Evolutionary conservation across 2,113 vertebrate species (phyloP).

Genomic region (Chaenogobius annularis): DNA sequence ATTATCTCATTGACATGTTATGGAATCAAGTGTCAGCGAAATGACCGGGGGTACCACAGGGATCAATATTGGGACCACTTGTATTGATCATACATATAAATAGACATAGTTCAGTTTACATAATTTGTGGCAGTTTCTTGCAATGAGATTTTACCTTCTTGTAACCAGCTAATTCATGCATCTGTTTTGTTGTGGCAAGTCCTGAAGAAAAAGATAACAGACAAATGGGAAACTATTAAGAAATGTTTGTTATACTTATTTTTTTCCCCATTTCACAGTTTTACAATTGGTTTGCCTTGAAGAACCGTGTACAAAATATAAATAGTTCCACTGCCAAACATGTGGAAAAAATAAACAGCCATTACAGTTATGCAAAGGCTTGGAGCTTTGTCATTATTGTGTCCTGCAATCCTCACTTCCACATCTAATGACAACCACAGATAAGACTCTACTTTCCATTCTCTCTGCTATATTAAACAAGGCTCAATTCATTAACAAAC

Average conservation of each 20-base stretch:
- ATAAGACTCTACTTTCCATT: slow-evolving; percentile 19
- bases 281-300: neutral
- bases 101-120: neutral
- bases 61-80: slow-evolving; percentile 1
- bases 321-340: neutral
- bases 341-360: slow-evolving; percentile 52
- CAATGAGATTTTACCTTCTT: neutral
- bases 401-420: slow-evolving; percentile 25
- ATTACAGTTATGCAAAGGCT: slow-evolving; percentile 47
- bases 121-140: neutral
- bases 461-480: slow-evolving; percentile 10
- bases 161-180: neutral
- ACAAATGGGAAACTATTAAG: too few species aligned
- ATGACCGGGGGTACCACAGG: neutral
- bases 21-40: neutral
- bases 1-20: slow-evolving; percentile 34
- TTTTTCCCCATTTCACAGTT: neutral
- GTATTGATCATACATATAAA: neutral
- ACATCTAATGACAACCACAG: slow-evolving; percentile 32
- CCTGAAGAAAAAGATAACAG: too few species aligned
- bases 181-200: too few species aligned
- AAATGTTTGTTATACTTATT: neutral
- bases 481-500: slow-evolving; percentile 18
- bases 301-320: neutral
- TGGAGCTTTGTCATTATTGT: slow-evolving; percentile 39